Conservation (phyloP, 2,797 vertebrate species). For the Sphaeramia orbicularis region DNA sequence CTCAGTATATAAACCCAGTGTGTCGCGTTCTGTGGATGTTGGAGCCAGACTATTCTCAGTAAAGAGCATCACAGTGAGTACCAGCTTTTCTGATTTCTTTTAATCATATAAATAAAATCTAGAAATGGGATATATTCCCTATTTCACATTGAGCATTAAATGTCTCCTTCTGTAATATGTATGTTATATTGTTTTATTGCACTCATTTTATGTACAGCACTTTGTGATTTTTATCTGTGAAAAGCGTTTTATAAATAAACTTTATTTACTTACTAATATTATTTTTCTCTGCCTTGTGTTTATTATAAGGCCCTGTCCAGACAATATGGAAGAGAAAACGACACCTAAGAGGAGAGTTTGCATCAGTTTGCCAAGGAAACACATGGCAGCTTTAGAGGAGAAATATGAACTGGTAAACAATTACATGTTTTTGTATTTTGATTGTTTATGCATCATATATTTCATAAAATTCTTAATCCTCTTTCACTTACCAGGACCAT, state of each 20-base stretch:
- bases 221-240: too few species aligned
- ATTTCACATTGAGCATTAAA: neutral
- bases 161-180: too few species aligned
- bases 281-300: neutral
- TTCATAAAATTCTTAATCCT: constrained; percentile 5
- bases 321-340: neutral
- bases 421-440: neutral
- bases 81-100: constrained; percentile 2
- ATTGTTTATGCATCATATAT: neutral
- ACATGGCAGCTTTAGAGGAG: constrained; percentile 20
- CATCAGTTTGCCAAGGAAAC: constrained; percentile 60
- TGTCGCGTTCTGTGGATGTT: neutral
- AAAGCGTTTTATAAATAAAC: too few species aligned
- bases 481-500: constrained; percentile 62
- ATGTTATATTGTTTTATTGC: too few species aligned
- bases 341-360: constrained; percentile 24
- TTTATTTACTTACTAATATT: too few species aligned
- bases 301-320: constrained; percentile 1
- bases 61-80: constrained; percentile 31
- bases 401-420: constrained; percentile 65
- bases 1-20: neutral
- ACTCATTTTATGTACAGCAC: too few species aligned
- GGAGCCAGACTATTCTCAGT: too few species aligned
- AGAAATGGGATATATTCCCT: too few species aligned
- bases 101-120: neutral